phyloP scores from a whole-genome alignment of 2,797 vertebrate species.

The Pseudomugil tenellus region DNA sequence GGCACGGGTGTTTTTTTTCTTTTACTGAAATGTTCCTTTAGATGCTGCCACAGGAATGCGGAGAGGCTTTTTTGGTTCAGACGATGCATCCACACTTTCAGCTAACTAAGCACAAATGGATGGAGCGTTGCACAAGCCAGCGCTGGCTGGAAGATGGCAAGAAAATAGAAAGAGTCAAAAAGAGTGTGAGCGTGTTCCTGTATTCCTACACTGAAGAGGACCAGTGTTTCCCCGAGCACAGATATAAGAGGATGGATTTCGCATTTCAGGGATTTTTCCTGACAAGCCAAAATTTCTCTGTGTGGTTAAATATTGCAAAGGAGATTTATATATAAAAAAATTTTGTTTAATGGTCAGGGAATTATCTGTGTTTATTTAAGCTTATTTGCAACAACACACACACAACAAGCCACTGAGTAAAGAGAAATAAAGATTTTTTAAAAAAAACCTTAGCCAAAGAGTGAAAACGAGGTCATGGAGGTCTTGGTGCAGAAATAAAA shows the following conservation, averaged over 20 bases:
- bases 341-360: too few relatives aligned
- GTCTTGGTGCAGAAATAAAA: background rate
- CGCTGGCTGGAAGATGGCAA: conserved; percentile 39
- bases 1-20: conserved; percentile 48
- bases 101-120: conserved; percentile 65
- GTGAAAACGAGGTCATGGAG: conserved; percentile 10
- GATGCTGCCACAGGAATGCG: conserved; percentile 75
- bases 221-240: background rate
- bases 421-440: background rate
- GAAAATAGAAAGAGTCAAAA: conserved; percentile 22
- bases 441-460: background rate
- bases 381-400: background rate
- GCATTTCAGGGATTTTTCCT: background rate
- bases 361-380: too few relatives aligned
- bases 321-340: too few relatives aligned
- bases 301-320: background rate
- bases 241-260: background rate
- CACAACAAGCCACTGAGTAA: background rate
- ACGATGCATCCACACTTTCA: conserved; percentile 59
- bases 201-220: conserved; percentile 20
- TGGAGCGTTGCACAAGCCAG: conserved; percentile 45
- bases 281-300: background rate
- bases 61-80: conserved; percentile 61
- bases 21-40: conserved; percentile 73
- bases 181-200: background rate